Evolutionary conservation across 2,113 vertebrate species (phyloP).

Genomic region (Typhlomys cinereus): DNA sequence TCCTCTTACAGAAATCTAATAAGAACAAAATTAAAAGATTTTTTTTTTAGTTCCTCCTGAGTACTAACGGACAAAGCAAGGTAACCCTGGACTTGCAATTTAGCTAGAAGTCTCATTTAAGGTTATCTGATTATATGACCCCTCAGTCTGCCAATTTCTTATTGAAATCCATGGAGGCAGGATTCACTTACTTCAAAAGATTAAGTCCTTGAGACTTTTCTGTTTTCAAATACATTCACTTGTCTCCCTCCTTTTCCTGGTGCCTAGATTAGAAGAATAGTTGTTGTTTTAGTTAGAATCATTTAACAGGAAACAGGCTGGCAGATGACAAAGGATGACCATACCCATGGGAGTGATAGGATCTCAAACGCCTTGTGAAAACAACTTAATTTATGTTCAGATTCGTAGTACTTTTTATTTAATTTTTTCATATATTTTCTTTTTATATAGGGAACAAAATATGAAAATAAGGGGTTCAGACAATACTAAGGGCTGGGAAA

Average conservation of each 20-base stretch:
- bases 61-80: constrained; percentile 44
- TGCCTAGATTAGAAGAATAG: neutral
- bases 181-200: neutral
- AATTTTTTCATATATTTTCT: constrained; percentile 72
- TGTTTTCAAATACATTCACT: constrained; percentile 57
- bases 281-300: neutral
- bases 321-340: constrained; percentile 60
- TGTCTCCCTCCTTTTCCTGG: neutral
- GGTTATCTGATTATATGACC: neutral
- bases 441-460: constrained; percentile 76
- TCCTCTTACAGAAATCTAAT: constrained; percentile 65
- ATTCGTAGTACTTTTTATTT: constrained; percentile 67
- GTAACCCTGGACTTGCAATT: neutral
- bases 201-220: constrained; percentile 4
- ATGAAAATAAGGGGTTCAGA: constrained; percentile 77
- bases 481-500: constrained; percentile 76
- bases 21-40: constrained; percentile 73
- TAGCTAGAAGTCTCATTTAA: constrained; percentile 27
- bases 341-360: constrained; percentile 31
- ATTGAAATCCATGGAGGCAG: neutral
- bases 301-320: constrained; percentile 61
- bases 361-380: constrained; percentile 64
- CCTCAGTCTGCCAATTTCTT: constrained; percentile 3
- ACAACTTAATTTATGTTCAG: constrained; percentile 53
- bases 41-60: constrained; percentile 67